Evolutionary conservation across 2,888 invertebrate genomes (phyloP).

Genomic region (Acheta domesticus): DNA sequence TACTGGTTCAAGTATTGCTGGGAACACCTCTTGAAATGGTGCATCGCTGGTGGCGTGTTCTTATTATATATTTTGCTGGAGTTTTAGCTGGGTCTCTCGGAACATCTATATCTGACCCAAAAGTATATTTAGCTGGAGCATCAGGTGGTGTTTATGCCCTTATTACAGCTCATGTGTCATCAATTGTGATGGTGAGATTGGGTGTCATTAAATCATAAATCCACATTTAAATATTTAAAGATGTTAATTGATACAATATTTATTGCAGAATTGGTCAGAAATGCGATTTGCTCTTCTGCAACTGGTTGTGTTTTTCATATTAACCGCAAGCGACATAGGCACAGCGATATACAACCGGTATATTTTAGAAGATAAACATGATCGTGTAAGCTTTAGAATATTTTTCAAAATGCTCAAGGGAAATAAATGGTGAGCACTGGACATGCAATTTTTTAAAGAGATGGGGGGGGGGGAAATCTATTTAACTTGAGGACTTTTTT

Average conservation of each 20-base stretch:
- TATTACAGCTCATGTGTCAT: conserved; percentile 88
- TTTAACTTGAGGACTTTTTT: background rate
- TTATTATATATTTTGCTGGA: conserved; percentile 77
- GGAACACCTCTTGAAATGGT: conserved; percentile 96
- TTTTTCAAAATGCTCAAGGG: too few relatives aligned
- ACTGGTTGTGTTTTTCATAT: conserved; percentile 73
- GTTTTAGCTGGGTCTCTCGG: conserved; percentile 81
- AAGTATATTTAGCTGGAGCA: conserved; percentile 83
- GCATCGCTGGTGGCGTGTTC: conserved; percentile 90
- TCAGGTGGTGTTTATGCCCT: conserved; percentile 94
- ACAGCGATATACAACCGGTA: conserved; percentile 89
- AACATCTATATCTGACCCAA: conserved; percentile 75
- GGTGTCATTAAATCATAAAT: background rate
- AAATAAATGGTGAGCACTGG: too few relatives aligned
- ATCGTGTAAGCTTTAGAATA: background rate
- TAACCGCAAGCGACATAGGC: conserved; percentile 80
- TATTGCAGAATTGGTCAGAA: conserved; percentile 86
- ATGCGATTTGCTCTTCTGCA: conserved; percentile 92
- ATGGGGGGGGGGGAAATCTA: too few relatives aligned
- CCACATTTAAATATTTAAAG: too few relatives aligned
- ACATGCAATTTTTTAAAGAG: too few relatives aligned
- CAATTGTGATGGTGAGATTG: conserved; percentile 73
- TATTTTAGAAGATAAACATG: conserved; percentile 52
- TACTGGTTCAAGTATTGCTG: conserved; percentile 85
- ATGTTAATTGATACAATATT: too few relatives aligned